These are phyloP conservation scores for Menidia menidia DNA, from an alignment of 2,797 vertebrate species.

Conservation along the genomic window DNA sequence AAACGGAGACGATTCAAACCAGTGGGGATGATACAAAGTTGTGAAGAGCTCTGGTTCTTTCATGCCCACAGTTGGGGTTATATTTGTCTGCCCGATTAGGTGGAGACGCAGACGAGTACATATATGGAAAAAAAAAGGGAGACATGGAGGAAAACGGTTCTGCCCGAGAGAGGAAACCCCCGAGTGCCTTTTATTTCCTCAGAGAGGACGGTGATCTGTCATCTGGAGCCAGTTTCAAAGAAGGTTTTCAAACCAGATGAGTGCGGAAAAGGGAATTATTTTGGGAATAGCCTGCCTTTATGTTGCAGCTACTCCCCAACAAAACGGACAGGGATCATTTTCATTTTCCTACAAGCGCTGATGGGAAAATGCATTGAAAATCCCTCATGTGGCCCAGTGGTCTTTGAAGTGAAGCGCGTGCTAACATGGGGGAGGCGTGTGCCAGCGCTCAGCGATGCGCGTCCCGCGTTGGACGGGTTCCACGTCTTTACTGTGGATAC, in stretches of 20 bases:
- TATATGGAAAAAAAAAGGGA: conserved; percentile 7
- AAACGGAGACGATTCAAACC: neutral
- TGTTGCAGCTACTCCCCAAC: neutral
- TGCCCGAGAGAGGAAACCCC: conserved; percentile 6
- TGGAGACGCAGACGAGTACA: neutral
- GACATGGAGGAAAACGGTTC: neutral
- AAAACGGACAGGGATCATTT: neutral
- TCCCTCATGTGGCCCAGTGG: conserved; percentile 32
- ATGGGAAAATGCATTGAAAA: conserved; percentile 38
- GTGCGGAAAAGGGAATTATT: conserved; percentile 10
- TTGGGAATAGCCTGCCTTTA: neutral
- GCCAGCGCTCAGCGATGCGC: conserved; percentile 18
- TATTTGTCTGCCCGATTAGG: conserved; percentile 1
- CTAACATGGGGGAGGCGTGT: neutral
- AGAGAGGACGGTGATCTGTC: conserved; percentile 24
- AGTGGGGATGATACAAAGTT: neutral
- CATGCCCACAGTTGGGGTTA: neutral
- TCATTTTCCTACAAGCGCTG: conserved; percentile 30
- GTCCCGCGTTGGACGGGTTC: conserved; percentile 26
- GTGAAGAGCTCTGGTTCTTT: neutral
- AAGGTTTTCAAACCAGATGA: conserved; percentile 36
- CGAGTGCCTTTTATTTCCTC: conserved; percentile 36
- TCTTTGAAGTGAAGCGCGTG: conserved; percentile 16
- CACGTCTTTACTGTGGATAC: conserved; percentile 39
- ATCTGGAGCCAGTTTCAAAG: conserved; percentile 36